Evolutionary conservation across 2,797 vertebrate species (phyloP).

Genomic region (Zalophus californianus): DNA sequence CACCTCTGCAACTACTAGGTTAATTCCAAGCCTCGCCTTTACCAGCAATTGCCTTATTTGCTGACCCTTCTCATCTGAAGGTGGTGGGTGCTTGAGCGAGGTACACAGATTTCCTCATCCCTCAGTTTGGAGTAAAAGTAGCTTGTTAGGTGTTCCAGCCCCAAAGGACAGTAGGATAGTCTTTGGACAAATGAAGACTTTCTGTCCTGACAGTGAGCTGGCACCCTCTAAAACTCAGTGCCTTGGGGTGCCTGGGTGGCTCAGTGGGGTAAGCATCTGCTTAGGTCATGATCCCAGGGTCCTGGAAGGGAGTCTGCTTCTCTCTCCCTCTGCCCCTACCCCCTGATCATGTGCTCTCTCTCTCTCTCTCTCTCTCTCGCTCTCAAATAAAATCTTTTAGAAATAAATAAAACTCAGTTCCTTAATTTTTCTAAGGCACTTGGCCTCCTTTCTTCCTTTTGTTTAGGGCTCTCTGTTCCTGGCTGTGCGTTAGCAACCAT

Average conservation of each 20-base stretch:
- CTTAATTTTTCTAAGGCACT: constrained; percentile 52
- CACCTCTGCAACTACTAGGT: not conserved
- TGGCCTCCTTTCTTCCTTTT: constrained; percentile 58
- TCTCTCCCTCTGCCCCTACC: not conserved
- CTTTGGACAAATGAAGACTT: not conserved
- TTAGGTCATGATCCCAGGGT: not conserved
- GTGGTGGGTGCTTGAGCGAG: not conserved
- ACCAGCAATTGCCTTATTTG: not conserved
- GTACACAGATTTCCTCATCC: not conserved
- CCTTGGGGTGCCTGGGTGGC: not conserved
- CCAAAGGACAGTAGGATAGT: not conserved
- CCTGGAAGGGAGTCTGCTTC: too few relatives aligned
- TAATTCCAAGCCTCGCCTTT: not conserved
- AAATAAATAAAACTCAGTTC: not conserved
- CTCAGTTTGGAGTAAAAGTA: not conserved
- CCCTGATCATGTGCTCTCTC: too few relatives aligned
- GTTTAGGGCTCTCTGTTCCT: constrained; percentile 37
- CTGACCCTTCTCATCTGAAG: not conserved
- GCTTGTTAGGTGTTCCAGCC: not conserved
- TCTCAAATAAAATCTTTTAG: not conserved
- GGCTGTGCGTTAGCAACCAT: constrained; percentile 38
- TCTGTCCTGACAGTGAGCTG: not conserved
- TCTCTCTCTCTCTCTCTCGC: not conserved
- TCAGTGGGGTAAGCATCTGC: not conserved
- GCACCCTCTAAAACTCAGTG: constrained; percentile 26